phyloP scores from a whole-genome alignment of 2,888 invertebrate genomes.

The Tenthredo mesomela region DNA sequence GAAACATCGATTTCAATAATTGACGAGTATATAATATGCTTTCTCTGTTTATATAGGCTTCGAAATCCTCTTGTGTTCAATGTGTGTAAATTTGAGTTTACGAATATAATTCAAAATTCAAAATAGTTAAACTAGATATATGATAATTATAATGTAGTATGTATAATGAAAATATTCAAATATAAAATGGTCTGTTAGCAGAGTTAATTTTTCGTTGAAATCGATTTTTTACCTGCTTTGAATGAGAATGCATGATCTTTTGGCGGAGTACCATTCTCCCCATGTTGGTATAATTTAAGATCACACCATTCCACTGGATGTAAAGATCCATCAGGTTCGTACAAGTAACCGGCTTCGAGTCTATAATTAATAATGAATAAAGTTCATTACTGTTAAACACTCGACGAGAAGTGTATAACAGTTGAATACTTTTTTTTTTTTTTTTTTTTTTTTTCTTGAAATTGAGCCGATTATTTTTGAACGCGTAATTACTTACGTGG shows the following conservation, averaged over 20 bases:
- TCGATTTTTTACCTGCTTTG: constrained; percentile 76
- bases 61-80: background rate
- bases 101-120: background rate
- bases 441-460: too few species aligned
- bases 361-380: constrained; percentile 78
- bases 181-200: background rate
- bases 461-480: background rate
- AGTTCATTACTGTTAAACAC: background rate
- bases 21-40: background rate
- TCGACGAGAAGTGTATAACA: background rate
- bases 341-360: constrained; percentile 84
- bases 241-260: constrained; percentile 84
- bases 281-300: constrained; percentile 84
- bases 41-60: background rate
- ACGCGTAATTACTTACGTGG: constrained; percentile 76
- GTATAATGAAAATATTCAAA: background rate
- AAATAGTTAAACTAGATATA: background rate
- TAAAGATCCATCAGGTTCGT: constrained; percentile 79
- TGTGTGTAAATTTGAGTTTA: background rate
- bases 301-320: constrained; percentile 83
- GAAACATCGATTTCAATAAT: background rate
- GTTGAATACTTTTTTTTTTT: background rate
- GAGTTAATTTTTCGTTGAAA: background rate
- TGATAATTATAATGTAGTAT: background rate
- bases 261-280: constrained; percentile 84